Evolutionary conservation across 2,797 vertebrate species (phyloP).

Genomic region (Siniperca scherzeri): DNA sequence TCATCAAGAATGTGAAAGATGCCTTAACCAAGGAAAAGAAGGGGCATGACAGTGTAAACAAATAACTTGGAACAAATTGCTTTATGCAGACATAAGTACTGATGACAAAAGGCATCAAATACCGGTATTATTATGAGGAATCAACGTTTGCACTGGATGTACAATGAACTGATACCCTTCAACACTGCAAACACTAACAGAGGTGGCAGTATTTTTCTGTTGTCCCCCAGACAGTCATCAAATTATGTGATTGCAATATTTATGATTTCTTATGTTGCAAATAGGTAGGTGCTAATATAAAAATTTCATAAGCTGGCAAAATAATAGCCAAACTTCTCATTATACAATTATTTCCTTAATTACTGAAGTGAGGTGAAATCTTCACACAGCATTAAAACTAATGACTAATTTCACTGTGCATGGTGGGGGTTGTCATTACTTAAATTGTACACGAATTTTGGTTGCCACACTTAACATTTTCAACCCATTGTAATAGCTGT

Average conservation of each 20-base stretch:
- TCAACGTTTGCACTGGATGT: conserved; percentile 46
- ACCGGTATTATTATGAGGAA: conserved; percentile 47
- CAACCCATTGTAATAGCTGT: neutral
- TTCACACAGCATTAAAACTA: neutral
- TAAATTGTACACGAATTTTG: neutral
- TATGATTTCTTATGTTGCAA: conserved; percentile 27
- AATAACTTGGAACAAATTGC: conserved; percentile 73
- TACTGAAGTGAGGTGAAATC: neutral
- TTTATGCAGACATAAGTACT: conserved; percentile 54
- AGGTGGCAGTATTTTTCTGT: conserved; percentile 30
- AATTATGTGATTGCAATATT: conserved; percentile 38
- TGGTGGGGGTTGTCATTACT: neutral
- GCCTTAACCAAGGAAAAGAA: conserved; percentile 65
- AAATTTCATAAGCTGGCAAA: conserved; percentile 15
- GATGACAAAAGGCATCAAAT: conserved; percentile 54
- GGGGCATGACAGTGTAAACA: conserved; percentile 73
- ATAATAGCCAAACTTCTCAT: conserved; percentile 12
- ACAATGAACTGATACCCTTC: conserved; percentile 46
- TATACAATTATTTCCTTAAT: neutral
- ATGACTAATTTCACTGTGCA: neutral
- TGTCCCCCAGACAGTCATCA: conserved; percentile 29
- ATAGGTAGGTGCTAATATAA: conserved; percentile 1
- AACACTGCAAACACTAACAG: conserved; percentile 25
- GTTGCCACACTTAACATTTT: conserved; percentile 2
- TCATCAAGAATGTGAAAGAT: conserved; percentile 77